A percentile compares a stretch with the other conserved stretches of the same genome.
Conservation (phyloP, 2,797 vertebrate species). For the Hoplostethus atlanticus region DNA sequence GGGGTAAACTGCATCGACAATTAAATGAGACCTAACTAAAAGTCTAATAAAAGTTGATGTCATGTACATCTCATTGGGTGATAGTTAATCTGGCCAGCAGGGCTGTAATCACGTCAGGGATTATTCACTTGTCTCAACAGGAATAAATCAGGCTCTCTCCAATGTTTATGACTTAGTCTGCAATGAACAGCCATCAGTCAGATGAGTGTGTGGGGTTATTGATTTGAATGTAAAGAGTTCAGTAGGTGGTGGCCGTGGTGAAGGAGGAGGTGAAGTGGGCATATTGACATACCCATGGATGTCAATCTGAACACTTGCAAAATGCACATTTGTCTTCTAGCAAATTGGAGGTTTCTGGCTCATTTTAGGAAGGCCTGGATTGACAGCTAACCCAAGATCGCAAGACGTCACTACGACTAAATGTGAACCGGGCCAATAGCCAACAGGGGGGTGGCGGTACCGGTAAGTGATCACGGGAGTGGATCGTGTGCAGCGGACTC, state of each 20-base stretch:
- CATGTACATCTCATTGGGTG: slow-evolving; percentile 42
- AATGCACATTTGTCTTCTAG: slow-evolving; percentile 6
- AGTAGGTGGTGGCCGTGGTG: slow-evolving; percentile 37
- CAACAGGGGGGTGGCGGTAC: slow-evolving; percentile 40
- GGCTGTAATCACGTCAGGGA: slow-evolving; percentile 57
- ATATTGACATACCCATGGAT: slow-evolving; percentile 58
- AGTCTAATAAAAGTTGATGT: slow-evolving; percentile 47
- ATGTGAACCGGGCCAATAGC: slow-evolving; percentile 37
- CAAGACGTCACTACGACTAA: slow-evolving; percentile 56
- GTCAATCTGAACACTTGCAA: slow-evolving; percentile 11
- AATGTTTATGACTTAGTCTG: slow-evolving; percentile 64
- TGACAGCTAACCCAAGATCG: slow-evolving; percentile 46
- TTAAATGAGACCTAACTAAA: slow-evolving; percentile 50
- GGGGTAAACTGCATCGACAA: slow-evolving; percentile 56
- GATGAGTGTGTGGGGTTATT: slow-evolving; percentile 58
- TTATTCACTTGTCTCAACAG: slow-evolving; percentile 61
- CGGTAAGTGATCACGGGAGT: slow-evolving; percentile 35
- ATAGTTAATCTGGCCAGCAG: slow-evolving; percentile 51
- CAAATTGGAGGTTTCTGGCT: slow-evolving; percentile 31
- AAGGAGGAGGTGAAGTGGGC: slow-evolving; percentile 53
- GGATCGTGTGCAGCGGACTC: slow-evolving; percentile 37
- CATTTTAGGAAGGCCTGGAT: slow-evolving; percentile 39
- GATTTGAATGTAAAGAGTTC: slow-evolving; percentile 66
- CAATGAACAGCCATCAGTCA: slow-evolving; percentile 68
- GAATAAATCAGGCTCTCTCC: slow-evolving; percentile 57